Evolutionary conservation across 2,888 invertebrate genomes (phyloP).

Genomic region (Thysanoteuthis rhombus): DNA sequence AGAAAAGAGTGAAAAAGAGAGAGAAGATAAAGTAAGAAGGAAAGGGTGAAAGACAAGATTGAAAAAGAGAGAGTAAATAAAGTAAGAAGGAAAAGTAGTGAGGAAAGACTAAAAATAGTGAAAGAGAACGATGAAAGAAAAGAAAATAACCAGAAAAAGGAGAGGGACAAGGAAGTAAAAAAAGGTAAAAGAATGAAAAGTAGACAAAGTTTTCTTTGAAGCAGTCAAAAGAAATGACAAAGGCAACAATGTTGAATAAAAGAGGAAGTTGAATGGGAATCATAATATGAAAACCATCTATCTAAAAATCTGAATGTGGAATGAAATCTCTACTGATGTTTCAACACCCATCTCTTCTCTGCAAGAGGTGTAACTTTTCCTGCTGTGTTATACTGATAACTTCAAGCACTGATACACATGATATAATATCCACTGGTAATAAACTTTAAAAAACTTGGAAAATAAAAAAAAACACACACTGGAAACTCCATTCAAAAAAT

Average conservation of each 20-base stretch:
- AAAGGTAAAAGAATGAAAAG: neutral
- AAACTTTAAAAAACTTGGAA: neutral
- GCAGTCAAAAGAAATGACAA: no score
- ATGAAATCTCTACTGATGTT: neutral
- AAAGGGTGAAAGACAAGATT: neutral
- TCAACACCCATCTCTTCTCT: neutral
- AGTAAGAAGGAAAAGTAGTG: neutral
- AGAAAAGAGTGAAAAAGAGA: no score
- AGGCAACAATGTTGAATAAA: neutral
- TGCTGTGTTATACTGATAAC: neutral
- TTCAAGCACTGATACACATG: neutral
- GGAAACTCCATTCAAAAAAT: neutral
- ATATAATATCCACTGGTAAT: neutral
- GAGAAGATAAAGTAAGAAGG: no score
- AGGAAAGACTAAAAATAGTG: neutral
- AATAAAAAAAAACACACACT: neutral
- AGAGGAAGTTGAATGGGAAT: neutral
- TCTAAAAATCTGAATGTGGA: neutral
- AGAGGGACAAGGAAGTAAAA: neutral
- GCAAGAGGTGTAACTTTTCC: neutral
- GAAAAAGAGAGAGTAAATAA: neutral
- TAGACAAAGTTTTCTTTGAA: neutral
- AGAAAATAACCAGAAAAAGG: neutral
- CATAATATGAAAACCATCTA: neutral
- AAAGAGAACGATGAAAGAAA: neutral